Evolutionary conservation across 2,797 vertebrate genomes (phyloP), one percentile per base, ranked within the genome.

Genomic region (Falco cherrug): DNA sequence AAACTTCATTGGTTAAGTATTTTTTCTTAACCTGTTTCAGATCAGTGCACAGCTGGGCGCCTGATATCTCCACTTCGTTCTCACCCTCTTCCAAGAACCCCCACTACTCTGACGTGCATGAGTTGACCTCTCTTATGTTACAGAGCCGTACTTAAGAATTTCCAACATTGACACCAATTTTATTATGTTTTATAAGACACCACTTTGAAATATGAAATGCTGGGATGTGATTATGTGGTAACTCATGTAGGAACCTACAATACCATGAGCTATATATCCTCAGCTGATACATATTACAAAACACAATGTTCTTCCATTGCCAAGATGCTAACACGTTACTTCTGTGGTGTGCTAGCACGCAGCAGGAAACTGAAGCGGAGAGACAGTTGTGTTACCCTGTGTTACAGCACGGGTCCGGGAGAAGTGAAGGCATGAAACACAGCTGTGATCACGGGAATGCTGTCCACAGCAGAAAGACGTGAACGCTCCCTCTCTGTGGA

Each of bases 1-100:
- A 68, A 76, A 82, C 50, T 59, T 71, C 24, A 15, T n/a, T 89
- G 69, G 68, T 69, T 69, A 76, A 85, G 56, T 87, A 67, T 74
- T 78, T 89, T 95, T 59, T 19, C 73, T 73, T 77, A 84, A 88
- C 81, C 87, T 82, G 73, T 89, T 94, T 89, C 68, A 70, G 61
- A 93, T 94, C 88, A 86, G 71, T 8, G 50, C 57, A 75, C 83
- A 95, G 86, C 89, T 90, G 86, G 60, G 31, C 0, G 5, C 59
- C 59, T 89, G 88, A 16, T 87, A 88, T 31, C 93, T 81, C 67
- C 24, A 5, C 86, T 90, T 87, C 31, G 26, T 89, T 92, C 74
- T 89, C 51, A 13, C 56, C 53, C 43, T 69, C 64, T 82, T 94
- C 84, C 88, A 95, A 82, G 80, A 84, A 43, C 29, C 63, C 35